Percentiles rank a stretch among this genome's conserved stretches.
Conservation (phyloP, 2,888 invertebrate species). For the Kryphioiulus occultus region DNA sequence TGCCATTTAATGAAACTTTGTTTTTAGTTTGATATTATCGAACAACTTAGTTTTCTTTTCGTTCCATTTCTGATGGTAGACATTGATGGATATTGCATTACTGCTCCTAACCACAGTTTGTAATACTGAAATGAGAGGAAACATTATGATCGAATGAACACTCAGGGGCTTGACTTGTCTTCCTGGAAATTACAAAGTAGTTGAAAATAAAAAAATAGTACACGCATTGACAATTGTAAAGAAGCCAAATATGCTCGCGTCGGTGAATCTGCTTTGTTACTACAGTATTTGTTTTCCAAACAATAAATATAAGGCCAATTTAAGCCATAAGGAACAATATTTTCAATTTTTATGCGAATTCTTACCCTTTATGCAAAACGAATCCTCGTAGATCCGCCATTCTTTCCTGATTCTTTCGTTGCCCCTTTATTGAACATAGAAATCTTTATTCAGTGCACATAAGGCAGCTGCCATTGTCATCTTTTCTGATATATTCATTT, state of each 20-base stretch:
- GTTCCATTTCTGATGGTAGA: too few relatives aligned
- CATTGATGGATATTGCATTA: too few relatives aligned
- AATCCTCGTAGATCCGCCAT: background rate
- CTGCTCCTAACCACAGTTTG: too few relatives aligned
- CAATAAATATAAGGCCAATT: background rate
- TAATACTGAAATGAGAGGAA: too few relatives aligned
- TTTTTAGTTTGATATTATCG: too few relatives aligned
- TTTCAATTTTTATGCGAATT: background rate
- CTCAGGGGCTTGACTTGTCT: too few relatives aligned
- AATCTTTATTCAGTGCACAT: slow-evolving; percentile 43
- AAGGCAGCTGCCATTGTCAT: slow-evolving; percentile 46
- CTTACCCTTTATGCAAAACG: background rate
- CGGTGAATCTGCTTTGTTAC: background rate
- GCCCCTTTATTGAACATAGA: slow-evolving; percentile 25
- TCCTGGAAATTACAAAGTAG: too few relatives aligned
- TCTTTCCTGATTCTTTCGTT: background rate
- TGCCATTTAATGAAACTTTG: too few relatives aligned
- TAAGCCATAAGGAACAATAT: background rate
- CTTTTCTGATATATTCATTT: slow-evolving; percentile 42
- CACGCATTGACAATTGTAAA: background rate
- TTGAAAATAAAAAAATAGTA: too few relatives aligned
- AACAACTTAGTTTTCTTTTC: too few relatives aligned
- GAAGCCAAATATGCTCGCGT: background rate
- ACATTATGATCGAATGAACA: too few relatives aligned
- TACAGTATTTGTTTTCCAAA: background rate